Percentiles rank a stretch among this genome's conserved stretches.
These are phyloP conservation scores for Asarcornis scutulata DNA, from an alignment of 2,113 vertebrate species.

Conservation along the genomic window DNA sequence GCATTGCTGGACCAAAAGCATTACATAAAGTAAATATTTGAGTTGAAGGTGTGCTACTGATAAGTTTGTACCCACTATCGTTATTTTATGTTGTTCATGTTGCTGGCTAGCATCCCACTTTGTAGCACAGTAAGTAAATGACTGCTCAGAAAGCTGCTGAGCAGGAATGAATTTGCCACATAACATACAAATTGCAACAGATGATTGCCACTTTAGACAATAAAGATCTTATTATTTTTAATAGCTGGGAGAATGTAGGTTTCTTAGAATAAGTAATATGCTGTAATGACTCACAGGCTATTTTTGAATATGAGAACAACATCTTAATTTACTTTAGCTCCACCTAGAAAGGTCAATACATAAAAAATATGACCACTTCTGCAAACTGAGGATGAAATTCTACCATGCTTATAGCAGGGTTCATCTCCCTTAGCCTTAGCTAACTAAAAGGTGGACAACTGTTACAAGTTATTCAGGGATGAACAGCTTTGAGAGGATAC, in stretches of 20 bases:
- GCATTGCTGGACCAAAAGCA: neutral
- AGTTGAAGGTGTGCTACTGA: slow-evolving; percentile 55
- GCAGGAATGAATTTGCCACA: neutral
- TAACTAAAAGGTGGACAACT: neutral
- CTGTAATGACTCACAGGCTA: neutral
- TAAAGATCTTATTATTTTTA: slow-evolving; percentile 11
- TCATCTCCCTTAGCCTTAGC: neutral
- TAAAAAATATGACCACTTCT: neutral
- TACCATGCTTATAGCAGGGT: neutral
- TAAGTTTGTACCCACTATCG: neutral
- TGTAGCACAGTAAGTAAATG: neutral
- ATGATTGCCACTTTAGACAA: slow-evolving; percentile 2
- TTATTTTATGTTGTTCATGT: neutral
- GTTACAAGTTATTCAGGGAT: neutral
- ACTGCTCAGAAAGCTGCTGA: neutral
- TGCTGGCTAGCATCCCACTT: slow-evolving; percentile 4
- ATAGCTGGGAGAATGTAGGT: neutral
- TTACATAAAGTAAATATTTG: slow-evolving; percentile 59
- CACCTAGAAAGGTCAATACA: neutral
- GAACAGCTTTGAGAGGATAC: neutral
- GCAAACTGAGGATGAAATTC: neutral
- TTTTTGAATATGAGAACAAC: neutral
- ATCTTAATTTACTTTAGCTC: neutral
- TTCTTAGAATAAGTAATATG: neutral
- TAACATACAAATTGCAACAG: neutral